Percentiles rank a stretch among this genome's conserved stretches.
These are phyloP conservation scores for Papilio gigon DNA, from an alignment of 2,888 invertebrate genomes.

Conservation along the genomic window DNA sequence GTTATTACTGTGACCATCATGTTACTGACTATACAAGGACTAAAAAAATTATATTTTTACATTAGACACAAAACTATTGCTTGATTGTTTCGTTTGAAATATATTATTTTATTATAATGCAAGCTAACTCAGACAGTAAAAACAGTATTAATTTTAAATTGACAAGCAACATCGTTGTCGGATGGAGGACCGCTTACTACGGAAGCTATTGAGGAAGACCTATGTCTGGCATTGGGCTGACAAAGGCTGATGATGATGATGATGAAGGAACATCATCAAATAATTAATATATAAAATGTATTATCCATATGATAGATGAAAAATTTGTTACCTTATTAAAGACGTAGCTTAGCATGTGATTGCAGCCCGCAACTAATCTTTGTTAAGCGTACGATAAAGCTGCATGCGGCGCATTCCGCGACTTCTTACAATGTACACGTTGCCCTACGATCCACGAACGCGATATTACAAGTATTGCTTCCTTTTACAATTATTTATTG, in stretches of 20 bases:
- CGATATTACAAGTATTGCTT: constrained; percentile 62
- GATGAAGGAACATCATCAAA: too few relatives aligned
- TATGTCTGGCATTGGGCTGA: too few relatives aligned
- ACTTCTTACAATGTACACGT: constrained; percentile 45
- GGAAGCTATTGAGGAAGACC: too few relatives aligned
- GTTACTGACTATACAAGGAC: neutral
- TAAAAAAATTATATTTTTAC: neutral
- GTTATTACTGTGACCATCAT: constrained; percentile 27
- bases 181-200: too few relatives aligned
- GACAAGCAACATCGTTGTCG: too few relatives aligned
- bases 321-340: constrained; percentile 27
- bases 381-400: constrained; percentile 35
- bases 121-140: too few relatives aligned
- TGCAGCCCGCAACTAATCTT: constrained; percentile 47
- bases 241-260: too few relatives aligned
- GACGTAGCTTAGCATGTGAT: constrained; percentile 46
- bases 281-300: too few relatives aligned
- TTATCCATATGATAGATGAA: constrained; percentile 34
- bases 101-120: too few relatives aligned
- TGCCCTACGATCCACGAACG: constrained; percentile 63
- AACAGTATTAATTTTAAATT: too few relatives aligned
- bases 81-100: too few relatives aligned
- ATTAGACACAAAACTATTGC: too few relatives aligned
- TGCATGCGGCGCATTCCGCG: constrained; percentile 45
- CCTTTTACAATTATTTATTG: constrained; percentile 47